phyloP scores from a whole-genome alignment of 2,113 vertebrate genomes.

The Columbina picui region DNA sequence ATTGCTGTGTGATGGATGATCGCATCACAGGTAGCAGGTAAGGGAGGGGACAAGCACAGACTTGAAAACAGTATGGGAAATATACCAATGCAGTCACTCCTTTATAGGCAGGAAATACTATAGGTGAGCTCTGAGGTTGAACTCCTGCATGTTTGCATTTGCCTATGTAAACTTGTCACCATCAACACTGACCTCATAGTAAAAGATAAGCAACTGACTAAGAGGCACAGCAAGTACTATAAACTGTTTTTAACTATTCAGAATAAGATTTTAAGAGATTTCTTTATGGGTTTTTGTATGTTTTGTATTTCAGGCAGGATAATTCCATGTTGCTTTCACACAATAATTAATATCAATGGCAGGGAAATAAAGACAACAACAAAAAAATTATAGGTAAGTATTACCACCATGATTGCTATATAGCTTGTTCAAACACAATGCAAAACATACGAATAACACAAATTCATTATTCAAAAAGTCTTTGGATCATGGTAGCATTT shows the following conservation, averaged over 20 bases:
- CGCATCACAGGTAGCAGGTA: neutral
- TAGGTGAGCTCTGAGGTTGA: neutral
- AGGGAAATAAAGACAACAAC: neutral
- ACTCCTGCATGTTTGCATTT: rapidly evolving
- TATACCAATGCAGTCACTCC: neutral
- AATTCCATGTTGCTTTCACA: neutral
- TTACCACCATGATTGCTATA: neutral
- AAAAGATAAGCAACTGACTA: neutral
- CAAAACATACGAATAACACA: neutral
- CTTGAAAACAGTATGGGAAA: neutral
- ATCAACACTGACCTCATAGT: neutral
- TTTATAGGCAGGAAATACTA: neutral
- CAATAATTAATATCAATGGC: neutral
- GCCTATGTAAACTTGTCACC: neutral
- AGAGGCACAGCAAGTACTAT: neutral
- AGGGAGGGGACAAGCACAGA: neutral
- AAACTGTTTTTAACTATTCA: neutral
- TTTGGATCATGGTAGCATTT: neutral
- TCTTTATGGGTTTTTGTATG: neutral
- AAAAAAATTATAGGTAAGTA: neutral
- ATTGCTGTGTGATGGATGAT: neutral
- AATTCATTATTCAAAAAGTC: neutral
- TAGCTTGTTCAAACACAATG: neutral
- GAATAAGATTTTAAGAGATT: neutral
- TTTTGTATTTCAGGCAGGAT: neutral